Evolutionary conservation across 2,888 invertebrate species (phyloP).

Genomic region (Alcis repandata): DNA sequence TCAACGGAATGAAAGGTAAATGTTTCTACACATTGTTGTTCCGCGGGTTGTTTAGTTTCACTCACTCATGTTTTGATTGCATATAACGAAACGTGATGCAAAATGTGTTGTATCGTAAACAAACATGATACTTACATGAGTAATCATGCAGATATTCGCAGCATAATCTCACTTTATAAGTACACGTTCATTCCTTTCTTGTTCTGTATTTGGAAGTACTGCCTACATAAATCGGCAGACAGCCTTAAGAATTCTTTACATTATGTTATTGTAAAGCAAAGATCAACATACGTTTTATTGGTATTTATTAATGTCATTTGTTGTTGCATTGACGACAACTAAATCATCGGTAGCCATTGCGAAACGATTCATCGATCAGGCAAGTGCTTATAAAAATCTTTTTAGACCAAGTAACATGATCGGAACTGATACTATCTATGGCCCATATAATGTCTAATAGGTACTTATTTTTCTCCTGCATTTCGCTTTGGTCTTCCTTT

Average conservation of each 20-base stretch:
- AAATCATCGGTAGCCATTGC: background rate
- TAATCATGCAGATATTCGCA: slow-evolving; percentile 61
- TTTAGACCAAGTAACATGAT: background rate
- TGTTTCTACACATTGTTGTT: slow-evolving; percentile 48
- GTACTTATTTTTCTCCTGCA: background rate
- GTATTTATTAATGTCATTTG: slow-evolving; percentile 8
- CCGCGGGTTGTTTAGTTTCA: slow-evolving; percentile 42
- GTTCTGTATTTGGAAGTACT: slow-evolving; percentile 58
- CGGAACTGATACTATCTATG: background rate
- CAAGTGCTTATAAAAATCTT: background rate
- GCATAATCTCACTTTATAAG: slow-evolving; percentile 59
- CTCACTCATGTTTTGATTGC: slow-evolving; percentile 58
- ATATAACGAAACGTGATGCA: slow-evolving; percentile 58
- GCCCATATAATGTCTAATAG: too few species aligned
- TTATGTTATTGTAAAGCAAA: slow-evolving; percentile 24
- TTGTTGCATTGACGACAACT: slow-evolving; percentile 1
- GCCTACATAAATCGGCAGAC: slow-evolving; percentile 39
- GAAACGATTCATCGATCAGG: background rate
- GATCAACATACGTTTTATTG: slow-evolving; percentile 7
- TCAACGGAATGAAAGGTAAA: slow-evolving; percentile 35
- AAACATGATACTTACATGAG: slow-evolving; percentile 56
- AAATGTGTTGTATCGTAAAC: slow-evolving; percentile 62
- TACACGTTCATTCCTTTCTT: slow-evolving; percentile 54
- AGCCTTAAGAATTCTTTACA: slow-evolving; percentile 43
- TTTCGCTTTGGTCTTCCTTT: too few species aligned